These are phyloP conservation scores for Poecilia picta DNA, from an alignment of 2,797 vertebrate species.

Conservation along the genomic window DNA sequence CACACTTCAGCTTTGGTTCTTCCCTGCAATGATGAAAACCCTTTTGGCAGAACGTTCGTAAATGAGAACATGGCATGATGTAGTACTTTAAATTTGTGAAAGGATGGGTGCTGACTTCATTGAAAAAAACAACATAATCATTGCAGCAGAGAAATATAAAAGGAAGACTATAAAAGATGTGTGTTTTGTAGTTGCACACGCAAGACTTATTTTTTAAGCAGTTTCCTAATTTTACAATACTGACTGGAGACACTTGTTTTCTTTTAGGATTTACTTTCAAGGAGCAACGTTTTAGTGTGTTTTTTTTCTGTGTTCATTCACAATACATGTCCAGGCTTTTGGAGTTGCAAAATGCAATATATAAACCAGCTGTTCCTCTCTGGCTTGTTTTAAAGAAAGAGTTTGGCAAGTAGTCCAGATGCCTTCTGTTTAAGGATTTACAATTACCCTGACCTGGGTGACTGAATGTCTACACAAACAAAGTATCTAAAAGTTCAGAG, in stretches of 20 bases:
- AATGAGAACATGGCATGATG: not conserved
- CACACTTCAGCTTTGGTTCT: not conserved
- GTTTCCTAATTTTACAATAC: not conserved
- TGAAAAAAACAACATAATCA: not conserved
- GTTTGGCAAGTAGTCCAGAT: not conserved
- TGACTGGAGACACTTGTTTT: not conserved
- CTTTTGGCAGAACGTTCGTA: not conserved
- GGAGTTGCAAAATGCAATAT: not conserved
- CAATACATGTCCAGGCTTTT: not conserved
- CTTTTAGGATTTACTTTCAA: not conserved
- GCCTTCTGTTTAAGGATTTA: slow-evolving; percentile 1
- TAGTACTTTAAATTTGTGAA: not conserved
- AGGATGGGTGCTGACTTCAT: not conserved
- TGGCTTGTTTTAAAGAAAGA: slow-evolving; percentile 2
- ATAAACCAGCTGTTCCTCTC: not conserved
- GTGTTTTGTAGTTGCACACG: not conserved
- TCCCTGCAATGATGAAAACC: not conserved
- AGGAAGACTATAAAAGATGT: not conserved
- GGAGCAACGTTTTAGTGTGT: not conserved
- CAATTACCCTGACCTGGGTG: not conserved
- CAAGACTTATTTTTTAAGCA: not conserved
- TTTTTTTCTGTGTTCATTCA: not conserved
- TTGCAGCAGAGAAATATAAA: not conserved
- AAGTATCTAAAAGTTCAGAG: not conserved
- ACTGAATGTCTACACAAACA: not conserved